Percentiles rank a stretch among this genome's conserved stretches.
phyloP scores from a whole-genome alignment of 2,888 invertebrate genomes.

The Microplitis manilae region DNA sequence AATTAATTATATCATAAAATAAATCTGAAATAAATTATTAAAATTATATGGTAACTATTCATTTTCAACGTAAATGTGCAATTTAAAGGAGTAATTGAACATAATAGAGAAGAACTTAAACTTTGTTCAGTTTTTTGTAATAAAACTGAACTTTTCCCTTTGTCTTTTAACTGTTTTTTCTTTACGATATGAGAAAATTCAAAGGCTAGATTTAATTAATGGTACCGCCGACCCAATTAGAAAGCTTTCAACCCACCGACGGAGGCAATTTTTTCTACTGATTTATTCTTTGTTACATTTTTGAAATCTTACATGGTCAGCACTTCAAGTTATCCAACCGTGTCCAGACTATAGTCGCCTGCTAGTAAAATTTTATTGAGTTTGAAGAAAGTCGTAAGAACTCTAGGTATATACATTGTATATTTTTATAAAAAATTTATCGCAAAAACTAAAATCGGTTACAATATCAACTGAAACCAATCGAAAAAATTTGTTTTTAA shows the following conservation, averaged over 20 bases:
- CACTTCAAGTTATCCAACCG: too few species aligned
- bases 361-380: too few species aligned
- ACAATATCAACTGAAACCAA: too few species aligned
- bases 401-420: too few species aligned
- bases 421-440: too few species aligned
- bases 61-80: background rate
- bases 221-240: conserved; percentile 48
- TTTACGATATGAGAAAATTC: conserved; percentile 3
- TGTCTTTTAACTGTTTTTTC: background rate
- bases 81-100: background rate
- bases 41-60: background rate
- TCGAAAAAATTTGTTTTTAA: too few species aligned
- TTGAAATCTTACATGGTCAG: too few species aligned
- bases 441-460: too few species aligned
- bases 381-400: too few species aligned
- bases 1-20: background rate
- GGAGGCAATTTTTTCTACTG: conserved; percentile 3
- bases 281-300: conserved; percentile 10
- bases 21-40: background rate
- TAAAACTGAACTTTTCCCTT: background rate
- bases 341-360: too few species aligned
- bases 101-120: background rate
- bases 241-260: conserved; percentile 45
- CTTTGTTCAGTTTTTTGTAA: conserved; percentile 3
- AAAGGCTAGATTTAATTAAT: conserved; percentile 49